Evolutionary conservation across 1,140 invertebrate genomes (phyloP).

Genomic region (Maniola jurtina): DNA sequence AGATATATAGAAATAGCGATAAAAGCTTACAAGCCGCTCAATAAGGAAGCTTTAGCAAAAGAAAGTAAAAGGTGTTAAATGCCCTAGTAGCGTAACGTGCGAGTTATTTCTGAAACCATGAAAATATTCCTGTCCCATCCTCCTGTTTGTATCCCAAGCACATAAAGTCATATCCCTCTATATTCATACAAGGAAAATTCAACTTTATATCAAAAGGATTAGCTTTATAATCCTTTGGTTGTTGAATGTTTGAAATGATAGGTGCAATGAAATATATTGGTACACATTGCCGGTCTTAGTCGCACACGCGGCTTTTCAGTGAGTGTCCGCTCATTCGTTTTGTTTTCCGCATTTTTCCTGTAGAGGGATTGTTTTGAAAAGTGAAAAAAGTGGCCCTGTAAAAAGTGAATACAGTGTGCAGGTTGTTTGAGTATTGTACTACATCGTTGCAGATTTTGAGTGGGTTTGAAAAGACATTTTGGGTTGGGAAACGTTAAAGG

Average conservation of each 20-base stretch:
- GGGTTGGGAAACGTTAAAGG: no score
- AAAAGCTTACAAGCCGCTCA: background rate
- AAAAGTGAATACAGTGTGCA: no score
- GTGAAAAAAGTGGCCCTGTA: background rate
- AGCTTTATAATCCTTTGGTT: constrained; percentile 1
- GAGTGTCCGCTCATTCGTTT: constrained; percentile 28
- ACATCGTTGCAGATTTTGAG: no score
- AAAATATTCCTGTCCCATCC: constrained; percentile 56
- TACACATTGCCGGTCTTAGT: constrained; percentile 24
- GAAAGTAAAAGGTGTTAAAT: constrained; percentile 3
- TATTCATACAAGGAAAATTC: background rate
- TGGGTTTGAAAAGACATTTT: no score
- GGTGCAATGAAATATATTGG: constrained; percentile 19
- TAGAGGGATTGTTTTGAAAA: constrained; percentile 5
- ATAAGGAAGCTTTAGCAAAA: background rate
- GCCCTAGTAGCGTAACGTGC: constrained; percentile 12
- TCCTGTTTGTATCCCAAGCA: constrained; percentile 26
- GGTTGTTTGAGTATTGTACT: no score
- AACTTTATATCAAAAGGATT: background rate
- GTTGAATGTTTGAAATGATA: constrained; percentile 23
- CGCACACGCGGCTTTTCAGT: constrained; percentile 24
- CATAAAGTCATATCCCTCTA: constrained; percentile 5
- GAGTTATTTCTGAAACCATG: constrained; percentile 52
- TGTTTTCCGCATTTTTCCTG: constrained; percentile 11
- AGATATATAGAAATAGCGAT: no score